Percentiles rank a stretch among this genome's conserved stretches.
Conservation (phyloP, 2,113 vertebrate species). For the Thalassoma bifasciatum region DNA sequence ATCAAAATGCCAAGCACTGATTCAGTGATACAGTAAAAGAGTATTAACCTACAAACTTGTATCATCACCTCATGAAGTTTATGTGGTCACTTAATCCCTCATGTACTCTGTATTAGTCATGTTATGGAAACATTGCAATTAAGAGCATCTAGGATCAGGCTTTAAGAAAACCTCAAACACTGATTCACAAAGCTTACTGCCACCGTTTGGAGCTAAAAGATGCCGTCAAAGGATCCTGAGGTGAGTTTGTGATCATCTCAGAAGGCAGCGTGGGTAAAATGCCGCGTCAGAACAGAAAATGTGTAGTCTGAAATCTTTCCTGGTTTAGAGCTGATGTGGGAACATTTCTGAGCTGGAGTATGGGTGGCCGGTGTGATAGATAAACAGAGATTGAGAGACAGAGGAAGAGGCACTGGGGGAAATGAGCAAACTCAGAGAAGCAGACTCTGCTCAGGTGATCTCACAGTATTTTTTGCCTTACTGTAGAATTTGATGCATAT, state of each 20-base stretch:
- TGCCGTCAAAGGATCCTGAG: background rate
- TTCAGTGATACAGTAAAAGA: background rate
- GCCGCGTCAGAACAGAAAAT: conserved; percentile 34
- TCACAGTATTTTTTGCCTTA: too few relatives aligned
- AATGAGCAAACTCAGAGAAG: conserved; percentile 26
- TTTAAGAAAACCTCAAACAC: conserved; percentile 5
- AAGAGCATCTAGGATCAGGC: background rate
- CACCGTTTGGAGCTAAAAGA: conserved; percentile 6
- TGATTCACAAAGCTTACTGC: conserved; percentile 23
- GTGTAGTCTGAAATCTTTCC: conserved; percentile 49
- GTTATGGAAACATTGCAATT: conserved; percentile 22
- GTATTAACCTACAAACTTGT: background rate
- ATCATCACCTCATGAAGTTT: background rate
- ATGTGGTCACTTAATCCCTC: conserved; percentile 8
- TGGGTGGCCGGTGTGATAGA: conserved; percentile 52
- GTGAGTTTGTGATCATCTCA: conserved; percentile 19
- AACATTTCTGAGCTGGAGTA: conserved; percentile 37
- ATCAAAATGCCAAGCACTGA: too few relatives aligned
- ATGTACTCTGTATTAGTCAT: conserved; percentile 12
- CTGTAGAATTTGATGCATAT: too few relatives aligned
- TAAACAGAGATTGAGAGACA: conserved; percentile 37
- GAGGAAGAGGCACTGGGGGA: background rate
- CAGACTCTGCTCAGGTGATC: background rate
- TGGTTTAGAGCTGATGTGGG: conserved; percentile 45
- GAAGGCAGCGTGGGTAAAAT: conserved; percentile 16